These are phyloP conservation scores for Acronicta psi DNA, from an alignment of 2,888 invertebrate genomes.

Conservation along the genomic window DNA sequence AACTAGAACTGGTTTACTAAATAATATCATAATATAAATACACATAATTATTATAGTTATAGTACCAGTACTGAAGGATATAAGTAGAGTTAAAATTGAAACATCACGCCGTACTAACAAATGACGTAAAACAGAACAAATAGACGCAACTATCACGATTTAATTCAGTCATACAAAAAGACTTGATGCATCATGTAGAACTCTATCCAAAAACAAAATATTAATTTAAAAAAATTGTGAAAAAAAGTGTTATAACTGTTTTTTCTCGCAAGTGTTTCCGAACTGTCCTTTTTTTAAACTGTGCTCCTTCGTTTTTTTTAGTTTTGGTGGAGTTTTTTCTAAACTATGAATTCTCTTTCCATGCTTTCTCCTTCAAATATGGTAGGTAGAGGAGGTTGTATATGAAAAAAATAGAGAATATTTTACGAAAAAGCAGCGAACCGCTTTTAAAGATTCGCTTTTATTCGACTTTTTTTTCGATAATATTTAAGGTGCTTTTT, in stretches of 20 bases:
- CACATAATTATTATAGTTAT: background rate
- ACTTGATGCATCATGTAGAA: slow-evolving; percentile 30
- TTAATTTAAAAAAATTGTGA: background rate
- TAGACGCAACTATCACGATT: slow-evolving; percentile 45
- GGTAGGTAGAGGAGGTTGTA: slow-evolving; percentile 89
- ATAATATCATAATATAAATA: too few relatives aligned
- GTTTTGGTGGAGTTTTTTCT: slow-evolving; percentile 69
- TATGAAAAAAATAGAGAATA: slow-evolving; percentile 77
- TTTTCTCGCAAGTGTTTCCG: slow-evolving; percentile 38
- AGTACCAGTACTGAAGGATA: background rate
- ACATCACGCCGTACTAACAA: slow-evolving; percentile 55
- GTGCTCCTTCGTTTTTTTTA: slow-evolving; percentile 62
- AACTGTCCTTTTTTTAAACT: slow-evolving; percentile 58
- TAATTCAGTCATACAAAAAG: slow-evolving; percentile 26
- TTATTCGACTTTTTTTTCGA: slow-evolving; percentile 28
- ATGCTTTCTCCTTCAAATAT: slow-evolving; percentile 88
- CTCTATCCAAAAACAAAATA: slow-evolving; percentile 5
- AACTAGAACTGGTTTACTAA: background rate
- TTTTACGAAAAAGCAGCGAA: slow-evolving; percentile 29
- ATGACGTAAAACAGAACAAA: slow-evolving; percentile 53
- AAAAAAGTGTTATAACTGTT: slow-evolving; percentile 15
- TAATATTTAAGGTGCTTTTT: slow-evolving; percentile 49
- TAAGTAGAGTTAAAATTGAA: slow-evolving; percentile 28
- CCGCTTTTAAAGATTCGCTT: slow-evolving; percentile 50
- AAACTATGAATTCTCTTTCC: slow-evolving; percentile 87